Evolutionary conservation across 1,140 invertebrate species (phyloP).

Genomic region (Atopsyche davidsoni): DNA sequence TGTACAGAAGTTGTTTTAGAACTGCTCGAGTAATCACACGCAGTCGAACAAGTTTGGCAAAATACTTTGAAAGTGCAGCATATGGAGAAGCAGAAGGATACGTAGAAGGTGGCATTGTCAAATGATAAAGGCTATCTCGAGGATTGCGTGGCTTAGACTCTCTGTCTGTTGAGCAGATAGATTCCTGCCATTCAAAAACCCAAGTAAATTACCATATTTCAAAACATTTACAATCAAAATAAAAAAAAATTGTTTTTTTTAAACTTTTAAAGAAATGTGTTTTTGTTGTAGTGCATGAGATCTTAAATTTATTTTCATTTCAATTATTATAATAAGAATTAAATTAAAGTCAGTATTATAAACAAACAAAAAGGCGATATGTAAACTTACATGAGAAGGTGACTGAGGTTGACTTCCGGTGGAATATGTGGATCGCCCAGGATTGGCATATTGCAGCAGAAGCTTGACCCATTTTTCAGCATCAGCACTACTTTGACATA

Average conservation of each 20-base stretch:
- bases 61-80: constrained; percentile 65
- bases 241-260: not conserved
- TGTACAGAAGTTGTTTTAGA: constrained; percentile 65
- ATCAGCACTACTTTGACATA: constrained; percentile 78
- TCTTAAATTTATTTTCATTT: constrained; percentile 3
- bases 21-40: constrained; percentile 63
- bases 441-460: constrained; percentile 59
- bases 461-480: constrained; percentile 83
- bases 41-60: constrained; percentile 64
- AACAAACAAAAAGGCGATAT: not conserved
- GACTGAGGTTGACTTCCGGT: constrained; percentile 41
- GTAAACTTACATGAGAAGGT: constrained; percentile 43
- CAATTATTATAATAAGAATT: constrained; percentile 1
- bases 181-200: constrained; percentile 18
- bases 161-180: constrained; percentile 13
- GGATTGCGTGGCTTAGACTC: constrained; percentile 23
- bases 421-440: constrained; percentile 30
- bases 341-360: not conserved
- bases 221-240: too few species aligned
- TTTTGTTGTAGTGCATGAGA: too few species aligned
- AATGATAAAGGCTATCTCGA: constrained; percentile 46
- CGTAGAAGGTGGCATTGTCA: constrained; percentile 54
- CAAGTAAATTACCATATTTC: too few species aligned
- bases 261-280: not conserved
- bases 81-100: constrained; percentile 63